Evolutionary conservation across 2,888 invertebrate genomes (phyloP).

Genomic region (Sepioteuthis lessoniana): DNA sequence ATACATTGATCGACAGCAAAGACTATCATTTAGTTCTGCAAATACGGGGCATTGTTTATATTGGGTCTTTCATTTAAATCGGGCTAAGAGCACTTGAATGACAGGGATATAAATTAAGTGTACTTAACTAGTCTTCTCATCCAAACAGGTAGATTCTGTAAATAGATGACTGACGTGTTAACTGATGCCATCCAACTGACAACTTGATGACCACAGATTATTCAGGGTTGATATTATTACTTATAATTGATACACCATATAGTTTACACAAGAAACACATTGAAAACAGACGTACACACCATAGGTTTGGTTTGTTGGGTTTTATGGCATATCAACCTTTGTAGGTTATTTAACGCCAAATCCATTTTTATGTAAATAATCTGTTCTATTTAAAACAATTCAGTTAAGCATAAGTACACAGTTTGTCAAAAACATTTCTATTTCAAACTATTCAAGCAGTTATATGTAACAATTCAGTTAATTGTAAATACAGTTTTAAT

Average conservation of each 20-base stretch:
- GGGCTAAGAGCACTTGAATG: neutral
- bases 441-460: too few species aligned
- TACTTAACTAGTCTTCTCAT: neutral
- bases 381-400: too few species aligned
- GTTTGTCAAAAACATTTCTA: too few species aligned
- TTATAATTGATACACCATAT: neutral
- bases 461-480: too few species aligned
- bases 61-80: neutral
- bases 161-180: neutral
- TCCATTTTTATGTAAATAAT: too few species aligned
- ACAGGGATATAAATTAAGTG: neutral
- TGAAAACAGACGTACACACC: constrained; percentile 24
- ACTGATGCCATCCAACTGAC: neutral
- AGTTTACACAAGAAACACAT: neutral
- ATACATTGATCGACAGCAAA: neutral
- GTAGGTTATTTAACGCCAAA: too few species aligned
- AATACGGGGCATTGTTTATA: neutral
- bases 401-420: too few species aligned
- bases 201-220: neutral
- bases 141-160: constrained; percentile 4
- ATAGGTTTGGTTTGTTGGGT: too few species aligned
- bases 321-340: too few species aligned
- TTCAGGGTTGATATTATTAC: neutral
- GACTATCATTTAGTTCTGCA: neutral
- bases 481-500: too few species aligned